Base-by-base conservation (phyloP, 2,888 invertebrate species). In the Eupithecia subfuscata region DNA sequence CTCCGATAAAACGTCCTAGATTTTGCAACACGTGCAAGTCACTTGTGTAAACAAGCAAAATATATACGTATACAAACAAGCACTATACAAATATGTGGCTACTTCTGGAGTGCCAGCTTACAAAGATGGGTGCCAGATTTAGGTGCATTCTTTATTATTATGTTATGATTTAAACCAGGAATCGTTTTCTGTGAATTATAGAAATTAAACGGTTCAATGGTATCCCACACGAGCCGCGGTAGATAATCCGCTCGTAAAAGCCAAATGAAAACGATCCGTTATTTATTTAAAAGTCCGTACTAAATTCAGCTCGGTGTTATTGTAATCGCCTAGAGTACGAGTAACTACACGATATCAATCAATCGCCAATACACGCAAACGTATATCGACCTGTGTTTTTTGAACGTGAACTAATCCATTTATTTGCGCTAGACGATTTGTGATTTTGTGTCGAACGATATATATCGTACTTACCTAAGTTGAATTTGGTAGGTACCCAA, bases 231-330 rank as follows among this genome's bases (percentile, higher is more conserved):
- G 34, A 67, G 37, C 37, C 22, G 67, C 60, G 71, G 76, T 60
- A 70, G 64, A 45, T 73, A 69, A 71, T 65, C 74, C 74, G 63
- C 73, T 70, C 77, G 73, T 77, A 75, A 74, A 65, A 64, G 73
- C 72, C 73, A 68, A 77, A 73, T 73, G 73, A 73, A 75, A 69
- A 67, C 37, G 45, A 70, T 73, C 73, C 74, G 71, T 77, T 78
- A 78, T 81, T 81, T 80, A 79, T 80, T 73, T 79, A 77, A 76
- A 77, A 78, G 69, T 77, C 64, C 52, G 71, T 37, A 67, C 79
- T 78, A 75, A 75, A 80, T 77, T 71, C 18, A 75, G 73, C 60
- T 75, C 65, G 34, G 56, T 79, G 78, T 69, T 75, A 75, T 69
- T 75, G 74, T 75, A 78, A 77, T 71, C 75, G 65, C 37, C 45